Evolutionary conservation across 1,140 invertebrate species (phyloP).

Genomic region (Panulirus ornatus): DNA sequence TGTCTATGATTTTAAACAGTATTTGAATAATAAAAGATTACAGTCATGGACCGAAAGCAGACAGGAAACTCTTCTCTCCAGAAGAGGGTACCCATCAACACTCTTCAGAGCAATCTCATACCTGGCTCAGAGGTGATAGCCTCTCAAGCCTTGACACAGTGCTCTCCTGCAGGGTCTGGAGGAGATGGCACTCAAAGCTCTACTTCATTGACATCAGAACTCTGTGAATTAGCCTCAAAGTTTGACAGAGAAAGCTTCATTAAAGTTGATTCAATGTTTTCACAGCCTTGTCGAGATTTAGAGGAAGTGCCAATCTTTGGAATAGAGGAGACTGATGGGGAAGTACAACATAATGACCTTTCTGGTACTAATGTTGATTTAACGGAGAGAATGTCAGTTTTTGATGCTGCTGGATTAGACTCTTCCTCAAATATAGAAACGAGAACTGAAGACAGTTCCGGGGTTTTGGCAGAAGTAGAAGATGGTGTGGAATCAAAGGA

Average conservation of each 20-base stretch:
- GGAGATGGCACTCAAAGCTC: neutral
- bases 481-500: slow-evolving; percentile 12
- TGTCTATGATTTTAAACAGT: neutral
- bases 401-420: neutral
- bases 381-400: neutral
- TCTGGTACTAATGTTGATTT: neutral
- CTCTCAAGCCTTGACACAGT: slow-evolving; percentile 3
- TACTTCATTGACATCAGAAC: neutral
- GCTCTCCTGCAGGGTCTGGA: neutral
- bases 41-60: neutral
- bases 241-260: neutral
- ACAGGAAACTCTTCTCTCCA: neutral
- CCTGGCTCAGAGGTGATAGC: neutral
- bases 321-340: neutral
- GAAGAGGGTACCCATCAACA: neutral
- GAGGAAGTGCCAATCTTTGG: slow-evolving; percentile 3
- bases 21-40: neutral
- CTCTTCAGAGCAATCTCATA: neutral
- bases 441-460: neutral
- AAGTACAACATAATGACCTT: neutral
- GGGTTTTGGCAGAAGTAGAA: neutral
- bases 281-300: neutral
- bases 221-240: neutral
- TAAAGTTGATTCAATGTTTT: neutral
- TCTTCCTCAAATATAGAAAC: neutral